Percentiles rank a stretch among this genome's conserved stretches.
These are phyloP conservation scores for Chloroclysta siterata DNA, from an alignment of 2,888 invertebrate genomes.

Conservation along the genomic window DNA sequence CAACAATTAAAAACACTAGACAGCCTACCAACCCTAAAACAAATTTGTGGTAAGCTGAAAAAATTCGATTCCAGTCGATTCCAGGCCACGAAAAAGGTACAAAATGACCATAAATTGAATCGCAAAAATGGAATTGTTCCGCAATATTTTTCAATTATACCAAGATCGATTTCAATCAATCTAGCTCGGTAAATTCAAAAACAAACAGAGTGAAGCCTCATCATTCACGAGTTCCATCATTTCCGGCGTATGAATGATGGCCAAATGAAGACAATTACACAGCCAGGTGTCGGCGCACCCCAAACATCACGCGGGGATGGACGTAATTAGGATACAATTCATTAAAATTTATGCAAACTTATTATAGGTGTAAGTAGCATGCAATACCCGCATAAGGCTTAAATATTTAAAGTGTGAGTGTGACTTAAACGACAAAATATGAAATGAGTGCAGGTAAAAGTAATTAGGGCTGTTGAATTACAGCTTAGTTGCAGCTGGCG, in stretches of 20 bases:
- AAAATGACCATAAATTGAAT: conserved; percentile 13
- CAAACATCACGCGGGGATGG: conserved; percentile 30
- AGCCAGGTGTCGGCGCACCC: conserved; percentile 37
- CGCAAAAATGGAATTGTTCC: conserved; percentile 5
- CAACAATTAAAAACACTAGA: background rate
- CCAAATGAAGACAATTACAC: conserved; percentile 40
- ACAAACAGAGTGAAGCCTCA: conserved; percentile 33
- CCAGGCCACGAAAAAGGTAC: conserved; percentile 11
- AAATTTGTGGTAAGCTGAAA: conserved; percentile 1
- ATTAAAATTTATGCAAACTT: background rate
- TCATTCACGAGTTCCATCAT: conserved; percentile 38
- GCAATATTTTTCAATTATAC: conserved; percentile 34
- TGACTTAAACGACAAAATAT: no score
- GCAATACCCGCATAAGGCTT: no score
- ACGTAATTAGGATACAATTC: conserved; percentile 25
- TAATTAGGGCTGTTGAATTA: no score
- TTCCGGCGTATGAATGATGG: conserved; percentile 42
- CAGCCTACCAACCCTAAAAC: conserved; percentile 2
- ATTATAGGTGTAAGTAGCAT: background rate
- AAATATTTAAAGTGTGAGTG: no score
- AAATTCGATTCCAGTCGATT: conserved; percentile 18
- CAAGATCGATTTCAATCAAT: conserved; percentile 32
- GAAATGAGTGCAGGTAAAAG: no score
- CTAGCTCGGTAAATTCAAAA: conserved; percentile 34
- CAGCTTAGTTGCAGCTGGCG: background rate